Percentiles rank a stretch among this genome's conserved stretches.
Evolutionary conservation across 2,797 vertebrate genomes (phyloP).

Genomic region (Halcyon badia): DNA sequence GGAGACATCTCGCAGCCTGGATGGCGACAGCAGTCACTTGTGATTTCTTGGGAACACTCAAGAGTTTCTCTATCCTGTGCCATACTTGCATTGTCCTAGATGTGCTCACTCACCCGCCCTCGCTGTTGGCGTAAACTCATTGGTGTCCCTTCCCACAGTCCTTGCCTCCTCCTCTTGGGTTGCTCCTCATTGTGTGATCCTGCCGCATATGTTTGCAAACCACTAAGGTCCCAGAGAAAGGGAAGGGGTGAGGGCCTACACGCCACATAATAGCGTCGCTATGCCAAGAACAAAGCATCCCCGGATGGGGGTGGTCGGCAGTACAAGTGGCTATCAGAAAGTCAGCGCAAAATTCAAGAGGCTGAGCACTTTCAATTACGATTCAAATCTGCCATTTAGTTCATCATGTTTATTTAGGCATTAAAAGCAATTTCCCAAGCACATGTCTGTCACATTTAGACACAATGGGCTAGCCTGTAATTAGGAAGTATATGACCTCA

Average conservation of each 20-base stretch:
- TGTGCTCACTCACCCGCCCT: accelerated
- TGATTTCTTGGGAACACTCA: background rate
- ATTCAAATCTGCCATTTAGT: conserved; percentile 52
- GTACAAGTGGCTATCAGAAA: background rate
- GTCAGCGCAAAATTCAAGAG: conserved; percentile 26
- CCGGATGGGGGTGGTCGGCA: background rate
- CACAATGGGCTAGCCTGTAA: conserved; percentile 68
- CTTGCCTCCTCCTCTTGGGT: background rate
- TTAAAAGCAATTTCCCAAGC: conserved; percentile 69
- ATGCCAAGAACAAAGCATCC: background rate
- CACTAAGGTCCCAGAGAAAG: background rate
- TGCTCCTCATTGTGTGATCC: background rate
- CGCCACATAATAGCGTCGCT: background rate
- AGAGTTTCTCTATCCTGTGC: background rate
- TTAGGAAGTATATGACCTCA: conserved; percentile 71
- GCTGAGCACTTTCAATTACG: conserved; percentile 5
- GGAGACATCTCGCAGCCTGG: background rate
- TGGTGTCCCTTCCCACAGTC: background rate
- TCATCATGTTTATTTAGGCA: conserved; percentile 63
- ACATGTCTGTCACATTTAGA: conserved; percentile 74
- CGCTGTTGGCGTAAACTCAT: background rate
- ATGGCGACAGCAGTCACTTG: background rate
- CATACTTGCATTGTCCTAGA: background rate
- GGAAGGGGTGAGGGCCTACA: background rate
- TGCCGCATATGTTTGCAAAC: background rate